phyloP scores from a whole-genome alignment of 1,140 invertebrate species.

The Drosophila sulfurigaster region DNA sequence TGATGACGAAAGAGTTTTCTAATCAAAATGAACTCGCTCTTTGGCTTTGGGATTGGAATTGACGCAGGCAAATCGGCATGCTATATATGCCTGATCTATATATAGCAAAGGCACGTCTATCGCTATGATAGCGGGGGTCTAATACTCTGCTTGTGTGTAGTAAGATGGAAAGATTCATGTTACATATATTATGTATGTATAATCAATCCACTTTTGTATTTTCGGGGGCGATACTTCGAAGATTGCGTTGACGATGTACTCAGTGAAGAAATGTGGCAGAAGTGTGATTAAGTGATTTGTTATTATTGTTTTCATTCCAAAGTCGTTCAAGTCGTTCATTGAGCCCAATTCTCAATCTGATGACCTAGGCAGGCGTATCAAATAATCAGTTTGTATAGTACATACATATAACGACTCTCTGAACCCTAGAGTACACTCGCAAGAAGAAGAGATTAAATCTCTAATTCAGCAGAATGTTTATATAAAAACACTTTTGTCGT shows the following conservation, averaged over 20 bases:
- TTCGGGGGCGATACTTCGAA: not conserved
- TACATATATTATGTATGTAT: not conserved
- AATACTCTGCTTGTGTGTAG: slow-evolving; percentile 12
- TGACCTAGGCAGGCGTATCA: slow-evolving; percentile 15
- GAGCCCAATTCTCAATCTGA: slow-evolving; percentile 16
- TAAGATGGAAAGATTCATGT: not conserved
- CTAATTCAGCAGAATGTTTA: not conserved
- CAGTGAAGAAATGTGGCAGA: slow-evolving; percentile 8
- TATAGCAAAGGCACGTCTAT: slow-evolving; percentile 8
- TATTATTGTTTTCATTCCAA: slow-evolving; percentile 4
- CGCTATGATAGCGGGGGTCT: slow-evolving; percentile 13
- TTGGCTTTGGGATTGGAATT: slow-evolving; percentile 35
- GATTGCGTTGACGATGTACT: slow-evolving; percentile 1
- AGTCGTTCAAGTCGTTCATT: slow-evolving; percentile 32
- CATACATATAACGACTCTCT: not conserved
- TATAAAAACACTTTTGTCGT: not conserved
- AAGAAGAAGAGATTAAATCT: not conserved
- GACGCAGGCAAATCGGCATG: slow-evolving; percentile 27
- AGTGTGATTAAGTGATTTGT: slow-evolving; percentile 8
- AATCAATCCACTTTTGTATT: slow-evolving; percentile 1
- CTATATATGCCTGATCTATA: slow-evolving; percentile 9
- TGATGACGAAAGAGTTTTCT: slow-evolving; percentile 43
- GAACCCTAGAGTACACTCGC: slow-evolving; percentile 4
- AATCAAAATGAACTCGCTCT: slow-evolving; percentile 41
- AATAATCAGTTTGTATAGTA: slow-evolving; percentile 24